phyloP scores from a whole-genome alignment of 2,888 invertebrate genomes.

The Athalia cordata region DNA sequence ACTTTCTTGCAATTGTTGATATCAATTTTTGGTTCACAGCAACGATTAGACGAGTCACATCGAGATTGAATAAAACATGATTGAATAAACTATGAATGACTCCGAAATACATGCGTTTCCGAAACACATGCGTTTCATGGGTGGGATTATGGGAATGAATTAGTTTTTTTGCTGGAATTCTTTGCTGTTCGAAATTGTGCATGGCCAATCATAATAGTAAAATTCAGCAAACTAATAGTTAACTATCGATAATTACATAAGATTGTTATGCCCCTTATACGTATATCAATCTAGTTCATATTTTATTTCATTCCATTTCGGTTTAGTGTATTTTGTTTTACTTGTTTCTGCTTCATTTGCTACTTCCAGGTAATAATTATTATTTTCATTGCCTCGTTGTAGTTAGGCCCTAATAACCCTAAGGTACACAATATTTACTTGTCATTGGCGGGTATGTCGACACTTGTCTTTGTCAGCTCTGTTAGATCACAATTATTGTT shows the following conservation, averaged over 20 bases:
- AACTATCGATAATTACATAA: conserved; percentile 15
- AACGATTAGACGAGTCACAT: too few relatives aligned
- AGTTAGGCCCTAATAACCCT: conserved; percentile 32
- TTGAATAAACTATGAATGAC: too few relatives aligned
- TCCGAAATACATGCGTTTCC: too few relatives aligned
- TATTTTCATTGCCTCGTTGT: conserved; percentile 29
- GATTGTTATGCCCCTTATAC: too few relatives aligned
- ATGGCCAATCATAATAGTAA: too few relatives aligned
- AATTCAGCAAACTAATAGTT: too few relatives aligned
- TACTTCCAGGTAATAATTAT: conserved; percentile 29
- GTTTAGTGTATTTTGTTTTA: neutral
- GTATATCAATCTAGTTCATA: neutral
- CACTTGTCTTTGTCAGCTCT: neutral
- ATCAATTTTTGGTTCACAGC: too few relatives aligned
- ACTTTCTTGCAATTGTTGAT: too few relatives aligned
- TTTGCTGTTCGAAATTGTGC: neutral
- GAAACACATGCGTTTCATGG: too few relatives aligned
- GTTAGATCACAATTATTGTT: conserved; percentile 10
- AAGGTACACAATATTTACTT: conserved; percentile 21
- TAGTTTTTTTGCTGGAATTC: too few relatives aligned
- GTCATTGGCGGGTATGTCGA: conserved; percentile 34
- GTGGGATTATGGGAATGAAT: too few relatives aligned
- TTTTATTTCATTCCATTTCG: conserved; percentile 1
- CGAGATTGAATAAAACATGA: too few relatives aligned
- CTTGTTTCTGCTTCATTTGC: neutral